Base-by-base conservation (phyloP, 2,797 vertebrate genomes). In the Manis javanica region DNA sequence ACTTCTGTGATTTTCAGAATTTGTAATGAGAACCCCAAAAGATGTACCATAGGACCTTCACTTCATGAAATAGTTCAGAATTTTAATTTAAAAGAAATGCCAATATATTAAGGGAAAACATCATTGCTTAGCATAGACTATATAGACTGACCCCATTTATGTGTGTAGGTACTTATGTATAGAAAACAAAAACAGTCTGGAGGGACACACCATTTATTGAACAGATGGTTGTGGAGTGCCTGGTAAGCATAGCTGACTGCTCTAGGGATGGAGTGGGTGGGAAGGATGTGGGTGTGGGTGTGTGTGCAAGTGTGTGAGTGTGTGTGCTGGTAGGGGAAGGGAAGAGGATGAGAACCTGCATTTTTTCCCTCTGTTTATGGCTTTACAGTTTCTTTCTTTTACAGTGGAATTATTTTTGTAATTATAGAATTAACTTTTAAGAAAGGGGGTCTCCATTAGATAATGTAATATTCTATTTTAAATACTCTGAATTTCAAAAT, bases 91-190 rank as follows among this genome's bases (percentile, higher is more conserved):
- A 78, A 88, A 87, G 63, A 18, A 34, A 21, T 49, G 21, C 42
- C 8, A 1, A 2, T 13, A 2, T 0, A 14, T 39, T 69, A 34
- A 61, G 39, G 53, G 19, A 14, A 59, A 37, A 63, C 42, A 0
- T 29, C 53, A 13, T 7, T 75, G 11, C 24, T 89, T 21, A 0
- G 39, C 0, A 3, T 23, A 4, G 39, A 23, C 7, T 12, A 7
- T 19, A 2, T 18, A 2, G 13, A 34, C 7, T 11, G 37, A 10
- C 9, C 29, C 31, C 9, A 3, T 88, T 71, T 59, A 4, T 18
- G 0, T 1, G 7, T 46, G 46, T 9, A 24, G 51, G 34, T 7
- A 21, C n/a, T 68, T 13, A 14, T 0, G 14, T 21, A 0, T 0
- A 15, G 75, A 72, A 39, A 39, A 29, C 16, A 61, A 64, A 24